phyloP scores from a whole-genome alignment of 1,140 invertebrate species.

The Drosophila watanabei region DNA sequence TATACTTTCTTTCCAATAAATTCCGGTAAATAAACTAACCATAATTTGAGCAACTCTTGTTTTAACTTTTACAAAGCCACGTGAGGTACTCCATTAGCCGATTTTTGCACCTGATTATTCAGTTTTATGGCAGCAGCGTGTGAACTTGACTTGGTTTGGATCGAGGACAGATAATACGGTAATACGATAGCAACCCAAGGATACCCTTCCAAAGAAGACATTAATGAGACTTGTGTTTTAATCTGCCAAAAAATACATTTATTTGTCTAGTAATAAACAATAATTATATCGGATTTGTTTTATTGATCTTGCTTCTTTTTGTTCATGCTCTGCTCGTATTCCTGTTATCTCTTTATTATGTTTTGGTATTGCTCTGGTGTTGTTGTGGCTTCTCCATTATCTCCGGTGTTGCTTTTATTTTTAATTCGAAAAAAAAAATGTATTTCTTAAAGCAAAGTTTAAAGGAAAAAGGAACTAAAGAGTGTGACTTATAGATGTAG shows the following conservation, averaged over 20 bases:
- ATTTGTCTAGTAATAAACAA: constrained; percentile 81
- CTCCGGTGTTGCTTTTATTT: background rate
- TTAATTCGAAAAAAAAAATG: constrained; percentile 17
- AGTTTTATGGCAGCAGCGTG: constrained; percentile 3
- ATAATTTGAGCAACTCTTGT: too few relatives aligned
- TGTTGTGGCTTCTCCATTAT: constrained; percentile 1
- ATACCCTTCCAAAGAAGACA: background rate
- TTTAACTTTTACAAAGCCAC: background rate
- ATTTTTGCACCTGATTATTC: background rate
- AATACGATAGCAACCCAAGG: too few relatives aligned
- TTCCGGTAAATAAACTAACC: background rate
- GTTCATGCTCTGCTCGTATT: constrained; percentile 38
- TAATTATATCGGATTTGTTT: constrained; percentile 74
- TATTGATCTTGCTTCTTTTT: constrained; percentile 41
- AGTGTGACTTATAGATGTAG: constrained; percentile 12
- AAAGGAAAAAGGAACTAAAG: constrained; percentile 4
- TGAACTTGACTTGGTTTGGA: constrained; percentile 9
- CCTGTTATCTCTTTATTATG: constrained; percentile 26
- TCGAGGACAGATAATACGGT: background rate
- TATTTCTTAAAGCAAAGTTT: constrained; percentile 20
- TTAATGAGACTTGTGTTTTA: constrained; percentile 13
- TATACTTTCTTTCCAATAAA: background rate
- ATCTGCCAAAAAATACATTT: constrained; percentile 78
- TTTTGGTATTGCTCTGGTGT: constrained; percentile 43
- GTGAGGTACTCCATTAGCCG: background rate